Evolutionary conservation across 35 echinoderm and acorn worm species (phyloP), one percentile per base, ranked within the genome.

Genomic region (Stichopus chloronotus): DNA sequence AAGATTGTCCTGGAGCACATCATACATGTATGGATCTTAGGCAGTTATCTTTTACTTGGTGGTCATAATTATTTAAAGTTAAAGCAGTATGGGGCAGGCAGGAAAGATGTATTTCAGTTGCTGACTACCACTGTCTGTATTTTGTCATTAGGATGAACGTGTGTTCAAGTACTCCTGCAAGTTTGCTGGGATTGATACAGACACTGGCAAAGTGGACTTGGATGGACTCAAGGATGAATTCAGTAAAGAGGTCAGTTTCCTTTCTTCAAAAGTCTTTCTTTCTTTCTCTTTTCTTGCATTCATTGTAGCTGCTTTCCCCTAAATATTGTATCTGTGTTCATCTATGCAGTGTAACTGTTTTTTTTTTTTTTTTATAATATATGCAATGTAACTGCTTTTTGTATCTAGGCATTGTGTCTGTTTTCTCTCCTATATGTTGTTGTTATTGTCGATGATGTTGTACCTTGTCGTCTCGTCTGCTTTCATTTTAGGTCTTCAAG

Each of bases 111-210:
- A 0, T 1, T 1, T 43, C 30, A 43, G 30, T 43, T 43, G 30
- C 30, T 65, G 19, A 65, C n/a, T 65, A 5, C 0, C 61, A 65
- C 9, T 7, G 61, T 14, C 61, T 63, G 14, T 61, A 13, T 52
- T 61, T 63, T 69, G n/a, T 63, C 52, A 10, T 12, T 19, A 99
- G 95, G 56, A 76, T 59, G 68, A 93, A 12, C 91, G 94, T 13
- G 93, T 96, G 8, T 90, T 91, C 55, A 95, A 89, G 43, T 99
- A 99, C 87, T 86, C 92, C 2, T 99, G 97, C 65, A 83, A 92
- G 24, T 99, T 95, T 90, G 93, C 89, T 55, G 93, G 97, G 2
- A 90, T 99, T 43, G 90, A 96, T 56, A 90, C 92, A 22, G 92
- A 99, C 87, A 94, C 87, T 22, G 92, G 91, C 7, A 93, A 95